Conservation (phyloP, 2,113 vertebrate species). For the Sylvia atricapilla region DNA sequence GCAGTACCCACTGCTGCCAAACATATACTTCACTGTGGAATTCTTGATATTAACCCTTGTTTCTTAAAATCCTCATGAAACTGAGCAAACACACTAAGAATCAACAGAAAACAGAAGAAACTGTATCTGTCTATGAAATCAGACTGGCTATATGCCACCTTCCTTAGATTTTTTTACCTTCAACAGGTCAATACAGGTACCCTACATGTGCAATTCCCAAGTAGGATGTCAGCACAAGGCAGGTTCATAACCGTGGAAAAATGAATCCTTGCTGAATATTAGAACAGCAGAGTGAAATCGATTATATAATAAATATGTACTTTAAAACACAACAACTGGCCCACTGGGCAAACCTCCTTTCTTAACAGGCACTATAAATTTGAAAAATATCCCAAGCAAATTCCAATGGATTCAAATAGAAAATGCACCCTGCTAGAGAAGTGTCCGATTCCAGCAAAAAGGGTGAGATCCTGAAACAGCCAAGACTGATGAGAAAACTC, state of each 20-base stretch:
- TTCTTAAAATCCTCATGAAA: neutral
- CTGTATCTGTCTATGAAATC: rapidly evolving
- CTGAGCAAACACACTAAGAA: neutral
- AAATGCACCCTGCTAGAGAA: neutral
- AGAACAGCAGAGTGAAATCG: neutral
- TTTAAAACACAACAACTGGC: neutral
- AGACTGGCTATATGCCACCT: too few relatives aligned
- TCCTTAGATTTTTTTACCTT: neutral
- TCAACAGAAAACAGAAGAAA: neutral
- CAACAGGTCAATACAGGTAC: neutral
- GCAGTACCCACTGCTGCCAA: neutral
- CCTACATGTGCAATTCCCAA: neutral
- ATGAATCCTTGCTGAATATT: neutral
- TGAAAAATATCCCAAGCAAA: neutral
- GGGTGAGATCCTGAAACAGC: neutral
- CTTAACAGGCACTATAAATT: neutral
- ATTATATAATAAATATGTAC: neutral
- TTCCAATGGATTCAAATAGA: neutral
- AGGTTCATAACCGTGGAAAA: neutral
- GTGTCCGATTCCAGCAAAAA: neutral
- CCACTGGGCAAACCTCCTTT: neutral
- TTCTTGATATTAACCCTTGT: neutral
- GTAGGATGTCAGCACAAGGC: neutral
- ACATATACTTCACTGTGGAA: neutral
- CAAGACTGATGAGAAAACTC: neutral